phyloP scores from a whole-genome alignment of 2,113 vertebrate genomes.

The Tenrec ecaudatus region DNA sequence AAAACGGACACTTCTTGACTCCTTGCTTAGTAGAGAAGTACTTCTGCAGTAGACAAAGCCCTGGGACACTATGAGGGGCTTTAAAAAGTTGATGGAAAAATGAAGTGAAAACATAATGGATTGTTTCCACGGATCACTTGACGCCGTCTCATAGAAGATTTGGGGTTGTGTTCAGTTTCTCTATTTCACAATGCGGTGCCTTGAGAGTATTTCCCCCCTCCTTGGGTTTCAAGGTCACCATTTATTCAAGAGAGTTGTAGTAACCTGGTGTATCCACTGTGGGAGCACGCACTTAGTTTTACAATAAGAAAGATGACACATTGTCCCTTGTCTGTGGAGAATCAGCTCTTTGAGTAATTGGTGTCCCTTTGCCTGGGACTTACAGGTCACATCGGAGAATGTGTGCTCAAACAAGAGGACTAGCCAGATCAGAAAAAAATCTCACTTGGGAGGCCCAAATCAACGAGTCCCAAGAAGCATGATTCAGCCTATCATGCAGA shows the following conservation, averaged over 20 bases:
- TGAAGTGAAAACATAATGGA: no score
- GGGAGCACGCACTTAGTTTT: background rate
- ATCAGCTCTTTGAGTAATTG: background rate
- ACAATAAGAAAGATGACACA: background rate
- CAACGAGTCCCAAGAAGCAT: background rate
- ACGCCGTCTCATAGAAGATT: background rate
- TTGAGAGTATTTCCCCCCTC: background rate
- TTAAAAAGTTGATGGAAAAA: no score
- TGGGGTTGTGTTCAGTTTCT: accelerated
- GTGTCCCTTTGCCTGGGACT: background rate
- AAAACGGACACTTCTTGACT: background rate
- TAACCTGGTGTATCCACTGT: background rate
- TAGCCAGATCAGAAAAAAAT: background rate
- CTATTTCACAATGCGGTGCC: background rate
- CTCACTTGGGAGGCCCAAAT: background rate
- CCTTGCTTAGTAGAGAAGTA: background rate
- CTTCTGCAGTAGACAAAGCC: background rate
- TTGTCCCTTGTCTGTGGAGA: background rate
- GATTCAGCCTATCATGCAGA: background rate
- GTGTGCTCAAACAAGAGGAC: background rate
- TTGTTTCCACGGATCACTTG: no score
- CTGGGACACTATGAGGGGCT: no score
- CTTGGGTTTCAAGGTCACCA: background rate
- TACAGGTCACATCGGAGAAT: background rate
- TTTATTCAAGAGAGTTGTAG: background rate